These are phyloP conservation scores for Mantis religiosa DNA, from an alignment of 2,888 invertebrate species.

Conservation along the genomic window DNA sequence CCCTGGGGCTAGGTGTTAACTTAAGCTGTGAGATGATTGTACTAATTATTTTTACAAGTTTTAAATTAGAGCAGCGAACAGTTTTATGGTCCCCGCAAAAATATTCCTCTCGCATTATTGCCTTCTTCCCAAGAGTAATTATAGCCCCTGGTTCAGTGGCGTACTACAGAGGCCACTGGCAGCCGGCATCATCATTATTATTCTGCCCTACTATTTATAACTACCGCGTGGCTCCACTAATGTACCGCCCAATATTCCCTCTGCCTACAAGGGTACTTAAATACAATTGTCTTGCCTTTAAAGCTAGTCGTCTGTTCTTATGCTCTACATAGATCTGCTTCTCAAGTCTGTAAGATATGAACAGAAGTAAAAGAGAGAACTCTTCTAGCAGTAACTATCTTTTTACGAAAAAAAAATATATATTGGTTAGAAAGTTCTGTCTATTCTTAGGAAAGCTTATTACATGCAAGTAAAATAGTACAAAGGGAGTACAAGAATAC, in stretches of 20 bases:
- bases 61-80: not conserved
- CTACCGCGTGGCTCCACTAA: not conserved
- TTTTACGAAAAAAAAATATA: too few relatives aligned
- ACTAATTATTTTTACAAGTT: constrained; percentile 3
- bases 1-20: not conserved
- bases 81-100: not conserved
- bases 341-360: too few relatives aligned
- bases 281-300: not conserved
- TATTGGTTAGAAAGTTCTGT: too few relatives aligned
- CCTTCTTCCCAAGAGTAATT: not conserved
- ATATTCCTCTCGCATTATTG: not conserved
- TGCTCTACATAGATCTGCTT: too few relatives aligned
- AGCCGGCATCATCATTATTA: not conserved
- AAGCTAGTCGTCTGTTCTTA: not conserved
- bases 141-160: not conserved
- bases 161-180: not conserved
- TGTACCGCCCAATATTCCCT: not conserved
- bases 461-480: too few relatives aligned
- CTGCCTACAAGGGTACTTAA: not conserved
- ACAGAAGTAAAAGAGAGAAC: too few relatives aligned
- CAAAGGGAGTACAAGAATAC: too few relatives aligned
- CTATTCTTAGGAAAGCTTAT: too few relatives aligned
- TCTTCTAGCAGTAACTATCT: too few relatives aligned
- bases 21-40: not conserved
- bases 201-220: not conserved